A percentile compares a stretch with the other conserved stretches of the same genome.
phyloP scores from a whole-genome alignment of 1,140 invertebrate genomes.

The Papilio glaucus region DNA sequence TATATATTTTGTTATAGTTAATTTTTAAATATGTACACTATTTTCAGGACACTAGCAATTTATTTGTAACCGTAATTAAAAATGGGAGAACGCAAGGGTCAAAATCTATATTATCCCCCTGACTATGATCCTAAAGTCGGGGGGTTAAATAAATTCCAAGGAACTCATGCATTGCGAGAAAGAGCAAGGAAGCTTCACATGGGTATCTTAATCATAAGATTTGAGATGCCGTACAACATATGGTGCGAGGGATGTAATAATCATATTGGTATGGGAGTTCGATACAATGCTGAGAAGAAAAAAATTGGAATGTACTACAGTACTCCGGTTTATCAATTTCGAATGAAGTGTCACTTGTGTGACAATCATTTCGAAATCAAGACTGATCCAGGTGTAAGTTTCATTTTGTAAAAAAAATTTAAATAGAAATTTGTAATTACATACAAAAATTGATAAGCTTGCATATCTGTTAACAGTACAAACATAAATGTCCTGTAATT shows the following conservation, averaged over 20 bases:
- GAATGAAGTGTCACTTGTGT: conserved; percentile 99
- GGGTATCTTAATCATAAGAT: conserved; percentile 98
- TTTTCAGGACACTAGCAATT: not conserved
- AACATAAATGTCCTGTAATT: too few relatives aligned
- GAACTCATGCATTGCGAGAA: conserved; percentile 98
- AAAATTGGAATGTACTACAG: conserved; percentile 99
- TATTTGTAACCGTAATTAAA: conserved; percentile 51
- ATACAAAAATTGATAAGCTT: not conserved
- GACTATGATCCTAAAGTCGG: conserved; percentile 98
- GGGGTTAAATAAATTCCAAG: conserved; percentile 96
- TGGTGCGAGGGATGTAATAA: conserved; percentile 96
- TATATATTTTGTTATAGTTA: not conserved
- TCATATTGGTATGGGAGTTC: conserved; percentile 99
- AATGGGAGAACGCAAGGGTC: conserved; percentile 99
- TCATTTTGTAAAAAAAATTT: conserved; percentile 30
- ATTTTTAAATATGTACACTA: too few relatives aligned
- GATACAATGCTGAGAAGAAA: conserved; percentile 99
- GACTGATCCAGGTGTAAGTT: conserved; percentile 97
- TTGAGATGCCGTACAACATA: conserved; percentile 99
- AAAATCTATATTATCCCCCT: conserved; percentile 99
- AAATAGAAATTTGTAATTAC: not conserved
- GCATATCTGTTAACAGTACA: not conserved
- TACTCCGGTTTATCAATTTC: conserved; percentile 98
- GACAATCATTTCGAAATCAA: conserved; percentile 99
- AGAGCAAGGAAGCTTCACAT: conserved; percentile 96